Evolutionary conservation across 2,888 invertebrate species (phyloP), one percentile per base, ranked within the genome.

Genomic region (Cheilosia urbana): DNA sequence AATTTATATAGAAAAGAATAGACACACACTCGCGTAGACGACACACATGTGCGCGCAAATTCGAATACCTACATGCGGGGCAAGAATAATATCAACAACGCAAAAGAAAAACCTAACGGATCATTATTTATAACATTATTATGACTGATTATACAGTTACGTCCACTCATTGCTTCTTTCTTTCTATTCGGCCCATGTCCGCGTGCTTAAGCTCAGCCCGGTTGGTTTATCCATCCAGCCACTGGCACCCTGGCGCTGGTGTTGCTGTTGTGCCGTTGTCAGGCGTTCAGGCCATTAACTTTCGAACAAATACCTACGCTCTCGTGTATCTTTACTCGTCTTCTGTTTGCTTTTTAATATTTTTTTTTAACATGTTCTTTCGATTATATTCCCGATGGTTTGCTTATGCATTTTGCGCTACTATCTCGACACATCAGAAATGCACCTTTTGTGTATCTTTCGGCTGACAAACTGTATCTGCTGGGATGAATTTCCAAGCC

Each of bases 91-190:
- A 62, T 75, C 73, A 75, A 79, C 66, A 79, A 76, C 80, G 76
- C 57, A 80, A 72, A 76, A 85, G 83, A 71, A 62, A 78, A 83
- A 73, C 78, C 75, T 80, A 80, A 72, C 71, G 85, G 85, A 80
- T 72, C 80, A 80, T 85, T 85, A 76, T 80, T 80, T 85, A 66
- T 76, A 76, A 76, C 76, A 72, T 85, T 85, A 85, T 85, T 80
- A 80, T 85, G 85, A 80, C 80, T 80, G 80, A 85, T 85, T 85
- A 80, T 85, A 75, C 80, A 80, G 85, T 85, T 85, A 85, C 53
- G 72, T 85, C 80, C 80, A 85, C 71, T 76, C 66, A 75, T 60
- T 81, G 58, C 80, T 47, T 49, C 71, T 72, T 53, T 42, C 45
- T 62, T 51, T 42, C 21, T 51, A 79, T 79, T 80, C 80, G 66